Conservation (phyloP, 2,888 invertebrate genomes). For the Gastracanthus pulcherrimus region DNA sequence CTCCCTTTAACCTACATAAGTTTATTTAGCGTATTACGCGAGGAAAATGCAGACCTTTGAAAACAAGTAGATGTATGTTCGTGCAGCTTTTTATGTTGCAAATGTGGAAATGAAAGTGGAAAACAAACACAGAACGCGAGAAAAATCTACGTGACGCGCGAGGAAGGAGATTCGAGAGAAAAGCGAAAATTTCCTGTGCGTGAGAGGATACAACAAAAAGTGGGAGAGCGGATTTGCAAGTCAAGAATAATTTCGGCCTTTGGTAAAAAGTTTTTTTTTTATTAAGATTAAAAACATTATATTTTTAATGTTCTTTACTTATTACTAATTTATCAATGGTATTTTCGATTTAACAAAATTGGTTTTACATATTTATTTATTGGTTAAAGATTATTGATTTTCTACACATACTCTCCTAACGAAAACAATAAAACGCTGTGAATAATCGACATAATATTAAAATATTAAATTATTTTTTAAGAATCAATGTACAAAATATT, state of each 20-base stretch:
- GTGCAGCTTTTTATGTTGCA: too few species aligned
- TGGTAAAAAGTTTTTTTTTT: not conserved
- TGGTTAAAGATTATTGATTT: not conserved
- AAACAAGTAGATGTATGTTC: too few species aligned
- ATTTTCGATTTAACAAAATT: too few species aligned
- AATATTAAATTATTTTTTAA: conserved; percentile 4
- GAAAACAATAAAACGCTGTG: conserved; percentile 38
- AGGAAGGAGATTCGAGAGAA: not conserved
- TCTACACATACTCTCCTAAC: conserved; percentile 6
- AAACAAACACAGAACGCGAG: conserved; percentile 10
- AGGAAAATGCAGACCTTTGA: too few species aligned
- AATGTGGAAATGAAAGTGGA: too few species aligned
- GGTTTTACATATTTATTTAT: too few species aligned
- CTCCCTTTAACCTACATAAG: too few species aligned
- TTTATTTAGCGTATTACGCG: too few species aligned
- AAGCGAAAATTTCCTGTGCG: not conserved
- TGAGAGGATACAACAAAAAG: too few species aligned
- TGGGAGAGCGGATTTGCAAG: not conserved
- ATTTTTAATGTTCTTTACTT: not conserved
- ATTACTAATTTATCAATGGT: not conserved
- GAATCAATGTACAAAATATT: conserved; percentile 36
- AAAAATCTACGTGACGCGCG: not conserved
- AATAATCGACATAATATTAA: conserved; percentile 4
- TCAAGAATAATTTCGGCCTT: conserved; percentile 15
- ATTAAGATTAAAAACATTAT: not conserved